Evolutionary conservation across 2,113 vertebrate species (phyloP), one percentile per base, ranked within the genome.

Genomic region (Neotragus pygmaeus): DNA sequence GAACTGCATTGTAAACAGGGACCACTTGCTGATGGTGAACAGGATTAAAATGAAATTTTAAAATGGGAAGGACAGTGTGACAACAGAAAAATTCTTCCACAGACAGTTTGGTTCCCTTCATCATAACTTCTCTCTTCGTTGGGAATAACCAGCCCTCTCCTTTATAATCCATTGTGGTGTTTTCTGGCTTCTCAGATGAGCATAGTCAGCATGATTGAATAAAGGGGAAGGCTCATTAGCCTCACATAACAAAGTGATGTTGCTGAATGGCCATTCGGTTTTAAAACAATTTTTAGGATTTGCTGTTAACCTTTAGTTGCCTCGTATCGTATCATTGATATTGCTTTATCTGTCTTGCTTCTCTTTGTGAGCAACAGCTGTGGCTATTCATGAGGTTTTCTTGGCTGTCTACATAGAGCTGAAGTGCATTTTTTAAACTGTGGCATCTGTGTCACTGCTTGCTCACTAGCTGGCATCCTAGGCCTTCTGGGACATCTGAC

Each of bases 401-500:
- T 97, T 97, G 95, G 95, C 97, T 98, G 66, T 95, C 83, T 94
- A 9, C 92, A 94, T 95, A 94, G 95, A 60, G 30, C 88, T 96
- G 94, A 94, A n/a, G 51, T 70, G n/a, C 62, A 78, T 64, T 97
- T 95, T 97, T 97, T 57, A 70, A 45, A 73, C 96, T 89, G 87
- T 93, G 85, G 57, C 51, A 96, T 91, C 92, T 97, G 88, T 36
- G 51, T 95, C 96, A 47, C 0, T 47, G 5, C 64, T 97, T 73
- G 43, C 70, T 94, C 21, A 55, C 87, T 92, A 55, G 23, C 64
- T 97, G 97, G 91, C 96, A 97, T 96, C 77, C 85, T 93, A 60
- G 88, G 66, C 36, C 23, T 97, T 96, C 55, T 7, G 83, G 93
- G 55, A 17, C 78, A 94, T 95, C 90, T 93, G 81, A 94, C 51